A percentile compares a stretch with the other conserved stretches of the same genome.
Evolutionary conservation across 2,888 invertebrate species (phyloP).

Genomic region (Volucella bombylans): DNA sequence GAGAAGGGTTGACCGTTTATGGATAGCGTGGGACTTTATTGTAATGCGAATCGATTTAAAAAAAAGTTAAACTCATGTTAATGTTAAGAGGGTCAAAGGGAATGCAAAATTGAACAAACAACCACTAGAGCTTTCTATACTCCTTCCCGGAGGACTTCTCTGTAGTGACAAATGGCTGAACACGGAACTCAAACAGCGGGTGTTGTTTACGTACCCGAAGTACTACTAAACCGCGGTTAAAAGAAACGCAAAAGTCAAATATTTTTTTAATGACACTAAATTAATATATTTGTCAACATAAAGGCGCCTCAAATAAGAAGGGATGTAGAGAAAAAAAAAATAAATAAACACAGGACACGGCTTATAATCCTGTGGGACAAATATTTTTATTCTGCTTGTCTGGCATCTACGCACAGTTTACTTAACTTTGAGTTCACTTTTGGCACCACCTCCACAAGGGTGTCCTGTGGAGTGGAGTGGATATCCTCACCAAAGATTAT

Average conservation of each 20-base stretch:
- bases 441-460: constrained; percentile 37
- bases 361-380: constrained; percentile 21
- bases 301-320: background rate
- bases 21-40: constrained; percentile 46
- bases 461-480: constrained; percentile 35
- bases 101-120: constrained; percentile 1
- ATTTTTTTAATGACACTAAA: constrained; percentile 61
- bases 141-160: no score
- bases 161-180: no score
- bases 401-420: constrained; percentile 71
- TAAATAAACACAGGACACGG: constrained; percentile 21
- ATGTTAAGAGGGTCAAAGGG: constrained; percentile 18
- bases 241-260: constrained; percentile 67
- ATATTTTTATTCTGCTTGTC: constrained; percentile 65
- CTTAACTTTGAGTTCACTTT: constrained; percentile 39
- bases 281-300: constrained; percentile 61
- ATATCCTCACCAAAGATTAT: constrained; percentile 67
- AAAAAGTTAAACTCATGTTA: constrained; percentile 45
- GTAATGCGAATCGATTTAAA: constrained; percentile 52
- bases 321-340: background rate
- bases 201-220: constrained; percentile 4
- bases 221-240: constrained; percentile 58
- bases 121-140: no score
- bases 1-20: constrained; percentile 4
- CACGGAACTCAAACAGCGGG: background rate